phyloP scores from a whole-genome alignment of 2,888 invertebrate genomes.

The Cecidostiba fungosa region DNA sequence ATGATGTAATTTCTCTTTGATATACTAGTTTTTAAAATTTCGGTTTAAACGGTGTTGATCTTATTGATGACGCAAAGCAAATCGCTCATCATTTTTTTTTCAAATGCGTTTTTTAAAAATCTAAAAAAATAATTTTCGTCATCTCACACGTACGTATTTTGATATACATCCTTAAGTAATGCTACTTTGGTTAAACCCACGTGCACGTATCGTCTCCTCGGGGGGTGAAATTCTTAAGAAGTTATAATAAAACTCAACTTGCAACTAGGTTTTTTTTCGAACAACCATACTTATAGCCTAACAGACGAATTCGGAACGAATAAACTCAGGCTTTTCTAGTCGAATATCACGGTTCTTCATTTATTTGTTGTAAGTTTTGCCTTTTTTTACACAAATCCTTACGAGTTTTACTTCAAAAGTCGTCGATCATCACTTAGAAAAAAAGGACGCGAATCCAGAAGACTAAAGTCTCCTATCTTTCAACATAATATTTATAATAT shows the following conservation, averaged over 20 bases:
- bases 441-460: conserved; percentile 53
- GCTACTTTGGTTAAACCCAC: conserved; percentile 61
- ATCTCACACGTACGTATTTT: conserved; percentile 38
- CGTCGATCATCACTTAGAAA: conserved; percentile 45
- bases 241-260: conserved; percentile 26
- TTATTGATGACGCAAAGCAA: conserved; percentile 30
- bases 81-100: conserved; percentile 44
- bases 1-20: conserved; percentile 24
- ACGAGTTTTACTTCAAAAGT: conserved; percentile 52
- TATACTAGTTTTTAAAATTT: conserved; percentile 32
- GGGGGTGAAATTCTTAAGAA: conserved; percentile 55
- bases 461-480: conserved; percentile 55
- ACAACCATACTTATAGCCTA: conserved; percentile 27
- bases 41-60: conserved; percentile 35
- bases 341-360: conserved; percentile 39
- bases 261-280: not conserved
- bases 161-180: conserved; percentile 54
- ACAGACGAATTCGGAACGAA: conserved; percentile 10
- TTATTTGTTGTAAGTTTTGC: conserved; percentile 30
- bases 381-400: conserved; percentile 51
- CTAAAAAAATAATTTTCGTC: conserved; percentile 59
- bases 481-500: conserved; percentile 63
- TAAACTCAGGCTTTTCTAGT: conserved; percentile 13
- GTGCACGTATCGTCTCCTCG: conserved; percentile 40
- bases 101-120: conserved; percentile 57